These are phyloP conservation scores for Ophion costatus DNA, from an alignment of 2,888 invertebrate species.

Conservation along the genomic window DNA sequence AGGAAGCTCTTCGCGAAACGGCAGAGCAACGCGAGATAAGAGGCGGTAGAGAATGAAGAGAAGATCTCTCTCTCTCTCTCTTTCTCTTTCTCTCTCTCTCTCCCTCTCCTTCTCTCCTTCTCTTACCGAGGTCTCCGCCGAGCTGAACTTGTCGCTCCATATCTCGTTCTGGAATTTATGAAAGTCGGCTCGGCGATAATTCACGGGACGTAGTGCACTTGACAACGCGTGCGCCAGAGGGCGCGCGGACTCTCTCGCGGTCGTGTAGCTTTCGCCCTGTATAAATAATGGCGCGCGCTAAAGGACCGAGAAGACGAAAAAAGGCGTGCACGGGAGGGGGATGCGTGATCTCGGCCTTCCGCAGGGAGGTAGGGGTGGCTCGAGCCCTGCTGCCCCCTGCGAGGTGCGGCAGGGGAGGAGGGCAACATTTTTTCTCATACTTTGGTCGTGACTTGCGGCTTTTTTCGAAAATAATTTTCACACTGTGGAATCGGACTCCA, in stretches of 20 bases:
- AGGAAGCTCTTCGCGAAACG: not conserved
- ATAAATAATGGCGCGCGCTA: slow-evolving; percentile 75
- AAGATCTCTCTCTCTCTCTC: slow-evolving; percentile 45
- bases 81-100: slow-evolving; percentile 50
- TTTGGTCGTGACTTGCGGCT: not conserved
- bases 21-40: not conserved
- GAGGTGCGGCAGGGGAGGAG: slow-evolving; percentile 12
- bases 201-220: slow-evolving; percentile 71
- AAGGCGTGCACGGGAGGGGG: slow-evolving; percentile 7
- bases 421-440: not conserved
- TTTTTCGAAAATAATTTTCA: not conserved
- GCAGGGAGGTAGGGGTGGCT: not conserved
- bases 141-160: slow-evolving; percentile 80
- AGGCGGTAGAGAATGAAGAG: not conserved
- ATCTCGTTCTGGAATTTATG: slow-evolving; percentile 78
- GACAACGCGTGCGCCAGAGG: slow-evolving; percentile 48
- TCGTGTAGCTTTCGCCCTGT: slow-evolving; percentile 64
- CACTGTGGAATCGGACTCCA: not conserved
- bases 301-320: slow-evolving; percentile 57
- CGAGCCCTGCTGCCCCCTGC: slow-evolving; percentile 32
- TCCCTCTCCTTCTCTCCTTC: not conserved
- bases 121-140: slow-evolving; percentile 68
- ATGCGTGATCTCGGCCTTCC: not conserved
- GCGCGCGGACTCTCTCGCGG: slow-evolving; percentile 47
- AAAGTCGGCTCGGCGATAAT: slow-evolving; percentile 77